Evolutionary conservation across 37 sponge, comb jelly and placozoan species (phyloP).

Genomic region (Axinella damicornis): DNA sequence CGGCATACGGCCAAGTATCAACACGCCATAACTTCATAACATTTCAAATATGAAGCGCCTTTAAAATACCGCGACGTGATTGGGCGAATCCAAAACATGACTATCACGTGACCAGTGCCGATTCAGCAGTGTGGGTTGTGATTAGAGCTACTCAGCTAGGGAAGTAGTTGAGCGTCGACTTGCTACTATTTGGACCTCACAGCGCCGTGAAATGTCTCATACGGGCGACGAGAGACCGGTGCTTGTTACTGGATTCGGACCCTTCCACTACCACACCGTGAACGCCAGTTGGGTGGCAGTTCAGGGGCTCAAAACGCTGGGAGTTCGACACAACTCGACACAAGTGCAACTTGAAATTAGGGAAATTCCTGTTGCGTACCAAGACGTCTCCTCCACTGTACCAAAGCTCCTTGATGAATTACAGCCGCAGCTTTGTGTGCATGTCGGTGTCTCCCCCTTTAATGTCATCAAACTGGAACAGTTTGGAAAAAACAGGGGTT

Average conservation of each 20-base stretch:
- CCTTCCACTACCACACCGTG: conserved; percentile 56
- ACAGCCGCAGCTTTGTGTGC: conserved; percentile 66
- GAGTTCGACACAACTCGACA: neutral
- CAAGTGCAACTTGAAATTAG: conserved; percentile 8
- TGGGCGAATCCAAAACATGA: no score
- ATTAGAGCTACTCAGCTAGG: no score
- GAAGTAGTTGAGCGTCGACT: no score
- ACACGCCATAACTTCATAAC: no score
- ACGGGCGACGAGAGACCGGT: conserved; percentile 1
- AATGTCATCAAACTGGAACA: conserved; percentile 51
- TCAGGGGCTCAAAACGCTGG: conserved; percentile 28
- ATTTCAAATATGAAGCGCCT: no score
- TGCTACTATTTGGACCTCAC: no score
- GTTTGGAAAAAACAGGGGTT: conserved; percentile 51
- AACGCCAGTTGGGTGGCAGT: conserved; percentile 87
- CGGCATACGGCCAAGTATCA: no score
- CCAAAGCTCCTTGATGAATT: conserved; percentile 55
- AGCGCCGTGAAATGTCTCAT: no score
- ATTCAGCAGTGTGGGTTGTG: neutral
- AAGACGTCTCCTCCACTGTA: conserved; percentile 18
- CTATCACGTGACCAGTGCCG: neutral
- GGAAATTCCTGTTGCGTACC: conserved; percentile 72
- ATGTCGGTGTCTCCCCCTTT: conserved; percentile 69
- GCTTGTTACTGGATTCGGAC: conserved; percentile 79
- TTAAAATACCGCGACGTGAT: no score